Evolutionary conservation across 2,113 vertebrate genomes (phyloP).

Genomic region (Bostrychus sinensis): DNA sequence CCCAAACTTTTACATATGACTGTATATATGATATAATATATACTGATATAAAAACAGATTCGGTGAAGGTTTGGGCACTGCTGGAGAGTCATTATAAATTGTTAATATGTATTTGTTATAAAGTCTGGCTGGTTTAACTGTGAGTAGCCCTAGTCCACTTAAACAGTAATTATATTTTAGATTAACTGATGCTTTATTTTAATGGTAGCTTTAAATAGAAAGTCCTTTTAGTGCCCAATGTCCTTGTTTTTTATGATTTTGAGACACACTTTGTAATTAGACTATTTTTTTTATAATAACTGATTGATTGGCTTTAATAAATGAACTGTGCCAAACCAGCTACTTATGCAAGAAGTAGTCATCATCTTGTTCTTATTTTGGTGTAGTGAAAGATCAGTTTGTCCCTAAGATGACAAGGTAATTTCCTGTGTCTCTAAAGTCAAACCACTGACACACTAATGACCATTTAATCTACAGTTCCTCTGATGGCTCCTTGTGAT

Average conservation of each 20-base stretch:
- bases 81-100: too few species aligned
- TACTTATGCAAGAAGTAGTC: slow-evolving; percentile 3
- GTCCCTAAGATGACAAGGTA: slow-evolving; percentile 31
- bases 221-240: neutral
- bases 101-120: too few species aligned
- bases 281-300: neutral
- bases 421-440: slow-evolving; percentile 59
- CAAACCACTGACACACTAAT: slow-evolving; percentile 43
- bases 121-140: too few species aligned
- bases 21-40: too few species aligned
- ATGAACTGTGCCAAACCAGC: slow-evolving; percentile 24
- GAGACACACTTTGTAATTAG: too few species aligned
- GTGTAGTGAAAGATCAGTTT: slow-evolving; percentile 42
- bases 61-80: too few species aligned
- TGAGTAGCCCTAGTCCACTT: too few species aligned
- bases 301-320: slow-evolving; percentile 7
- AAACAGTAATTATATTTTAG: neutral
- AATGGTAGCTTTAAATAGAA: too few species aligned
- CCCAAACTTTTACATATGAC: too few species aligned
- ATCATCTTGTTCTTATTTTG: slow-evolving; percentile 30
- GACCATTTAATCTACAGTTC: slow-evolving; percentile 44
- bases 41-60: too few species aligned
- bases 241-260: neutral
- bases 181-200: neutral
- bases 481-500: slow-evolving; percentile 18